These are phyloP conservation scores for Toxostoma redivivum DNA, from an alignment of 2,113 vertebrate genomes.

Conservation along the genomic window DNA sequence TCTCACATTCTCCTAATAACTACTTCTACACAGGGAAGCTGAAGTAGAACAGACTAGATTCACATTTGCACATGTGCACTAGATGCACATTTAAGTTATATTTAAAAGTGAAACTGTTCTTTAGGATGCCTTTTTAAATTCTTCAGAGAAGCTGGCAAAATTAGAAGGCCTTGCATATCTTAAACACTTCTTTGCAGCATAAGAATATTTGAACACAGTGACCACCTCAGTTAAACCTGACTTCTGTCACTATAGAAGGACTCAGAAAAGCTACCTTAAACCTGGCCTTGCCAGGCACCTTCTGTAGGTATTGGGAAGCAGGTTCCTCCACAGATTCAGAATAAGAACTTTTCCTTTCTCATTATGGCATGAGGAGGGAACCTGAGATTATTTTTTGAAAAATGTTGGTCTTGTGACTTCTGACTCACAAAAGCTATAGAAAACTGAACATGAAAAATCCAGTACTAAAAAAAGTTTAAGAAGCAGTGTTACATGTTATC, in stretches of 20 bases:
- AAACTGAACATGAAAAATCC: background rate
- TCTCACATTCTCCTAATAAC: background rate
- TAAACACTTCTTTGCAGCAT: background rate
- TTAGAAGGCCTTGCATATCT: background rate
- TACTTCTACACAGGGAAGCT: background rate
- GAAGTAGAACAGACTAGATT: background rate
- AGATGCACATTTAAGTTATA: background rate
- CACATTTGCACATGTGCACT: background rate
- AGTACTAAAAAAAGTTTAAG: background rate
- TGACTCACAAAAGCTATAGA: background rate
- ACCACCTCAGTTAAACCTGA: background rate
- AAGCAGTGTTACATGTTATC: background rate
- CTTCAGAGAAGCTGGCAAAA: background rate
- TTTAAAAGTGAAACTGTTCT: background rate
- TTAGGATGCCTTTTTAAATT: background rate
- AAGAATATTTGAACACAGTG: background rate
- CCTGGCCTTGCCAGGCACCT: background rate
- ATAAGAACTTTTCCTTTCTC: background rate
- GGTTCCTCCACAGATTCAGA: background rate
- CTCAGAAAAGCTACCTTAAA: background rate
- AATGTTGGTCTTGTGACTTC: background rate
- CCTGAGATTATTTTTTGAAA: background rate
- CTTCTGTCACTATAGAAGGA: background rate
- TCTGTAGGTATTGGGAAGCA: background rate
- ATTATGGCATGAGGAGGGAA: background rate